phyloP scores from a whole-genome alignment of 2,888 invertebrate genomes.

The Caenorhabditis parvicauda region DNA sequence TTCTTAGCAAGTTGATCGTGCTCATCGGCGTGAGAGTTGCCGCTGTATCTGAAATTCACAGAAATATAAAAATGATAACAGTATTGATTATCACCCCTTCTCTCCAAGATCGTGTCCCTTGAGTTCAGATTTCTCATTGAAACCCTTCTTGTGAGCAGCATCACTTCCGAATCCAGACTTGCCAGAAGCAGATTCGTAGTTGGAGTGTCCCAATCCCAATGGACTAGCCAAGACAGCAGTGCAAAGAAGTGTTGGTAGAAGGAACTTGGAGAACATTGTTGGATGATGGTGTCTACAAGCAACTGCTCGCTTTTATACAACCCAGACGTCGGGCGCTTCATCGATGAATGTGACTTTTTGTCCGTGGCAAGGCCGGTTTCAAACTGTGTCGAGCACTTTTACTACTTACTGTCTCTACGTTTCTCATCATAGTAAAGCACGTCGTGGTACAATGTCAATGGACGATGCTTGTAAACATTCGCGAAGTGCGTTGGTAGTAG shows the following conservation, averaged over 20 bases:
- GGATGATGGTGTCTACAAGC: too few species aligned
- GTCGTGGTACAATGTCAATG: too few species aligned
- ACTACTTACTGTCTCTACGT: too few species aligned
- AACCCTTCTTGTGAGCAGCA: constrained; percentile 27
- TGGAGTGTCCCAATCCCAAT: constrained; percentile 3
- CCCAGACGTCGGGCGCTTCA: background rate
- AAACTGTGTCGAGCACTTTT: too few species aligned
- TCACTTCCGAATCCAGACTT: constrained; percentile 36
- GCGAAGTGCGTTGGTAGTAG: too few species aligned
- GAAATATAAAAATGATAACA: background rate
- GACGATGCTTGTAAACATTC: too few species aligned
- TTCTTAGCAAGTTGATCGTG: constrained; percentile 35
- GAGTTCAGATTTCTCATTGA: constrained; percentile 31
- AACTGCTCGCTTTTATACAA: background rate
- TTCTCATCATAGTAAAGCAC: too few species aligned
- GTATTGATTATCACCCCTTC: constrained; percentile 4
- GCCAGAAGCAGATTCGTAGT: constrained; percentile 26
- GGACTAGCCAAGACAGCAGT: constrained; percentile 14
- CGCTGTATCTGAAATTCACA: constrained; percentile 18
- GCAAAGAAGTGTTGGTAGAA: constrained; percentile 13
- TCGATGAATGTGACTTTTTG: too few species aligned
- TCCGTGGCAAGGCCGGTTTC: too few species aligned
- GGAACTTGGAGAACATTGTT: background rate
- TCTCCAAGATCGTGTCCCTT: constrained; percentile 29
- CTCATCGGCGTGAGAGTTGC: constrained; percentile 29